Base-by-base conservation (phyloP, 37 sponge, comb jelly and placozoan species). In the Chondrilla cf. caribensis region DNA sequence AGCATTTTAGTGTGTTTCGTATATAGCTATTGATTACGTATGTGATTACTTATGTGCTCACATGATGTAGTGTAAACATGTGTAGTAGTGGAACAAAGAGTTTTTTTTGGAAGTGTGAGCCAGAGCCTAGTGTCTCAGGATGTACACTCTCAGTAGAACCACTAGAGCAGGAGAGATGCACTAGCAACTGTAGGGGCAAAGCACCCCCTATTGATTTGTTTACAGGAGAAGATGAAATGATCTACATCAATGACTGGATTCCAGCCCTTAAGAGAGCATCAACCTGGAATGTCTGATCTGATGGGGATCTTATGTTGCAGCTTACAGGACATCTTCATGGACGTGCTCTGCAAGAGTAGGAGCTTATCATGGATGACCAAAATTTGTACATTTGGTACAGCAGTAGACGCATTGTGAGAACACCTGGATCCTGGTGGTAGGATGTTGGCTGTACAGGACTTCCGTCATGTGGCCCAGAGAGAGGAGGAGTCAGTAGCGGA, bases 281-380 rank as follows among this genome's bases (percentile, higher is more conserved):
- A 0, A 18, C 58, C 36, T 85, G 86, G 86, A 60, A 85, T 42
- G 86, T 6, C 22, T 79, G 86, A 80, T 79, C 54, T 22, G 67
- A 58, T 9, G 70, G 59, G 38, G 68, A 85, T 66, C 26, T 36
- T 15, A 66, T 79, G 38, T 36, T 85, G 43, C 80, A 85, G 70
- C 66, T 85, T n/a, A 80, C 80, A 35, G 86, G 86, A 15, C 86
- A 85, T 38, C 55, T 85, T 38, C 1, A 62, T 54, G 79, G 80
- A 35, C 58, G 58, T 70, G 86, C 86, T n/a, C 42, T 79, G 18
- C 67, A 62, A 43, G 28, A 80, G 83, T 54, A 83, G 88, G 88
- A 83, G 51, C 28, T 47, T 88, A 33, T 54, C 79, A 36, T 36
- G 60, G 3, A 29, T 21, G 1, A n/a, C 6, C 2, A 65, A 80